These are phyloP conservation scores for Chrysopilus asiliformis DNA, from an alignment of 2,888 invertebrate genomes.

Conservation along the genomic window DNA sequence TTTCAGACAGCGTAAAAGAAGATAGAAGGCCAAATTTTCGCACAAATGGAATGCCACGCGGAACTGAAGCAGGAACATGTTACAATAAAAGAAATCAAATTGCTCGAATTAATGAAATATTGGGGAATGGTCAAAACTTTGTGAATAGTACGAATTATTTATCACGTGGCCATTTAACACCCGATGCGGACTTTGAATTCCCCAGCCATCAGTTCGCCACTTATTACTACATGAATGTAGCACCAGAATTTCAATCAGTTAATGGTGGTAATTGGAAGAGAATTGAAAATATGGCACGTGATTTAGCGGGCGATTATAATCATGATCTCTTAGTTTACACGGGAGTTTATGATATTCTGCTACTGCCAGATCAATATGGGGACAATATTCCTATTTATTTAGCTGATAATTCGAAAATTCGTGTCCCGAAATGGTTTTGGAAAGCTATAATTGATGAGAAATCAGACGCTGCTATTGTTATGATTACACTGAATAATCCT, in stretches of 20 bases:
- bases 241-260: conserved; percentile 40
- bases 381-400: conserved; percentile 26
- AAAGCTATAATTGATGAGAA: conserved; percentile 36
- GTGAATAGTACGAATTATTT: conserved; percentile 29
- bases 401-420: conserved; percentile 26
- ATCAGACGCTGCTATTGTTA: conserved; percentile 34
- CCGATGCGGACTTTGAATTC: conserved; percentile 40
- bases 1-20: conserved; percentile 16
- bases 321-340: conserved; percentile 34
- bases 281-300: conserved; percentile 36
- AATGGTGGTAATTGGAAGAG: conserved; percentile 40
- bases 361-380: conserved; percentile 29
- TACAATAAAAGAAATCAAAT: conserved; percentile 29
- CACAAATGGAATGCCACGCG: conserved; percentile 24
- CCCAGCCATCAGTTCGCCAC: conserved; percentile 37
- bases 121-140: conserved; percentile 27
- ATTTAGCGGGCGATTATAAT: conserved; percentile 26
- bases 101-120: conserved; percentile 24
- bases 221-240: conserved; percentile 39
- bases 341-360: conserved; percentile 34
- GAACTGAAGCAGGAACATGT: conserved; percentile 17
- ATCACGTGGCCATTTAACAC: conserved; percentile 39
- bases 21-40: conserved; percentile 27
- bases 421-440: conserved; percentile 38
- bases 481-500: conserved; percentile 41